Base-by-base conservation (phyloP, 2,113 vertebrate species). In the Aix galericulata region DNA sequence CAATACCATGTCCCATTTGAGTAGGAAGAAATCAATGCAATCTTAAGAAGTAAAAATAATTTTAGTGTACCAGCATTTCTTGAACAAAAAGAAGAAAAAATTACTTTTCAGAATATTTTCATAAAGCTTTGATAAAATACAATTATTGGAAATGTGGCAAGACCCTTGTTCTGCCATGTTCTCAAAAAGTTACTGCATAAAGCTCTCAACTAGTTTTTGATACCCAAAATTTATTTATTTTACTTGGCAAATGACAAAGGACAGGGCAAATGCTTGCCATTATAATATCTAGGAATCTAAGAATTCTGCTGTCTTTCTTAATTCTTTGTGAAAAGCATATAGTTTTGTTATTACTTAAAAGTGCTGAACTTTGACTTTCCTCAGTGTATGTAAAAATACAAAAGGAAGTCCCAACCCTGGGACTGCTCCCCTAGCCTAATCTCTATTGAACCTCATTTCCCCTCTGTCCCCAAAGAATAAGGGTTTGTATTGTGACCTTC, bases 351-450 rank as follows among this genome's bases (percentile, higher is more conserved):
- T 36, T 12, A 79, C 32, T 46, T 14, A 68, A 55, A 44, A 32
- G 17, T 52, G 50, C 8, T 17, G 69, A 93, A 71, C 5, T 16
- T 73, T 68, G 27, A n/a, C 9, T 80, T 76, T 13, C 11, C 2
- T 46, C 31, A 44, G 6, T 12, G 5, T 25, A 2, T 36, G n/a
- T 46, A 44, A 56, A 84, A 63, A 32, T 0, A 0, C 16, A 9
- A 48, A 53, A 21, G 17, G 22, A 3, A 50, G 66, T 16, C 42
- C 42, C 42, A 44, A 44, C 42, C 42, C 42, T 46, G 44, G 44
- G 44, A 46, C 44, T 46, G 44, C 44, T 46, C 44, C 44, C 44
- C 44, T 17, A 46, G 44, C 7, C 44, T 46, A 46, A 46, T 46
- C 44, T 44, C 42, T 44, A 17, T 44, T 15, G 14, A 44, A 16